Evolutionary conservation across 2,113 vertebrate genomes (phyloP).

Genomic region (Hippocampus zosterae): DNA sequence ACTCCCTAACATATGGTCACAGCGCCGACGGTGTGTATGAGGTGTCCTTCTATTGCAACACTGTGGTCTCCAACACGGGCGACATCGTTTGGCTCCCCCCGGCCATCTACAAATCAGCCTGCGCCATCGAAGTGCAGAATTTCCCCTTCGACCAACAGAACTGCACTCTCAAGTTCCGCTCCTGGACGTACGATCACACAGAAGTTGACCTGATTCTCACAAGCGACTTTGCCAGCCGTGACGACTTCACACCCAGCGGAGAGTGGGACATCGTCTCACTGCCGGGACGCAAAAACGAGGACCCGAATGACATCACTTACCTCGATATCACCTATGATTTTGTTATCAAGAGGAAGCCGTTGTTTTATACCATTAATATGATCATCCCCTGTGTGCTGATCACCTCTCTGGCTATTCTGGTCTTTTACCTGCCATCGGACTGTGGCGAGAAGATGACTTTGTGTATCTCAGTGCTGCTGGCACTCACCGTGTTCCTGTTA

Average conservation of each 20-base stretch:
- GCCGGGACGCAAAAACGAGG: constrained; percentile 75
- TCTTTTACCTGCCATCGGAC: constrained; percentile 79
- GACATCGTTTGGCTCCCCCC: constrained; percentile 79
- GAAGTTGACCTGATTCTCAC: constrained; percentile 75
- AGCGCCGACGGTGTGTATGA: constrained; percentile 79
- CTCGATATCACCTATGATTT: constrained; percentile 79
- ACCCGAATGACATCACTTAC: constrained; percentile 73
- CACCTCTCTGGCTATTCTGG: constrained; percentile 76
- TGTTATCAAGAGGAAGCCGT: constrained; percentile 76
- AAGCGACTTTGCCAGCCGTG: constrained; percentile 75
- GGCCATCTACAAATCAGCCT: constrained; percentile 80
- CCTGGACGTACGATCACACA: constrained; percentile 79
- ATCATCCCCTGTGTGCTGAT: constrained; percentile 79
- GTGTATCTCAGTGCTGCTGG: constrained; percentile 77
- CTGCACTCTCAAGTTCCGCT: constrained; percentile 79
- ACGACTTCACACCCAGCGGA: constrained; percentile 78
- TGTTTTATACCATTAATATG: constrained; percentile 79
- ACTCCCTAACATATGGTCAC: neutral
- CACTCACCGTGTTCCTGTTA: constrained; percentile 78
- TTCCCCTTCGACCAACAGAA: constrained; percentile 82
- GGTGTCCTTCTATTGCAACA: constrained; percentile 79
- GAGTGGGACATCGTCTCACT: constrained; percentile 81
- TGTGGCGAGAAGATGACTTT: constrained; percentile 79
- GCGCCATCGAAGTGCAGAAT: constrained; percentile 77
- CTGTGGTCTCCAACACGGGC: constrained; percentile 73